Conservation (phyloP, 2,888 invertebrate genomes). For the Phyllotreta striolata region DNA sequence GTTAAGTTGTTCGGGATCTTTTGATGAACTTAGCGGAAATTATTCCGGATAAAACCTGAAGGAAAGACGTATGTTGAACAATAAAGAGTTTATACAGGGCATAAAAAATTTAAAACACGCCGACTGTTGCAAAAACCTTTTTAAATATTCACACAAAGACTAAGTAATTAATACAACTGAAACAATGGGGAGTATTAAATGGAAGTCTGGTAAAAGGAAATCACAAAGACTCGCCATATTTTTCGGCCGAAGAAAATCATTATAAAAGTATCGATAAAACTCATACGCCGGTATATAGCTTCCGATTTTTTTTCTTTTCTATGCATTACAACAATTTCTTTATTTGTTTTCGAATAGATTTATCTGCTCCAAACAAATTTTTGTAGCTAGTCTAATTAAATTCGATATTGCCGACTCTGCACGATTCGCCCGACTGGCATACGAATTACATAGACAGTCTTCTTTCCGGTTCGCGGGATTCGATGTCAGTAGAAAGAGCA, state of each 20-base stretch:
- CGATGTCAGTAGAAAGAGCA: conserved; percentile 14
- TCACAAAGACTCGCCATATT: conserved; percentile 6
- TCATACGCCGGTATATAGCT: too few species aligned
- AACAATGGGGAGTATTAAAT: conserved; percentile 10
- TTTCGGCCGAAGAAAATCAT: background rate
- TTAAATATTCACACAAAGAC: conserved; percentile 3
- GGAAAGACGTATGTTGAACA: too few species aligned
- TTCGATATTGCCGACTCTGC: too few species aligned
- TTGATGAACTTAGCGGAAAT: too few species aligned
- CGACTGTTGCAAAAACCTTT: background rate
- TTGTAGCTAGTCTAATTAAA: too few species aligned
- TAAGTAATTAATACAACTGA: background rate
- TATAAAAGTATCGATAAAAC: background rate
- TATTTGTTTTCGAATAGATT: too few species aligned
- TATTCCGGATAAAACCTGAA: too few species aligned
- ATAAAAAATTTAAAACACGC: background rate
- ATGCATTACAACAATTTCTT: too few species aligned
- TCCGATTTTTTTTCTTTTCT: too few species aligned
- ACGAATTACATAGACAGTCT: background rate
- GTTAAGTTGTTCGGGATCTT: too few species aligned
- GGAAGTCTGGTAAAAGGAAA: background rate
- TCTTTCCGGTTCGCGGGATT: conserved; percentile 1
- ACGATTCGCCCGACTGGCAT: background rate
- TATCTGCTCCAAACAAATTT: too few species aligned
- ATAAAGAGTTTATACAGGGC: too few species aligned